These are phyloP conservation scores for Rhagonycha fulva DNA, from an alignment of 2,888 invertebrate genomes.

Conservation along the genomic window DNA sequence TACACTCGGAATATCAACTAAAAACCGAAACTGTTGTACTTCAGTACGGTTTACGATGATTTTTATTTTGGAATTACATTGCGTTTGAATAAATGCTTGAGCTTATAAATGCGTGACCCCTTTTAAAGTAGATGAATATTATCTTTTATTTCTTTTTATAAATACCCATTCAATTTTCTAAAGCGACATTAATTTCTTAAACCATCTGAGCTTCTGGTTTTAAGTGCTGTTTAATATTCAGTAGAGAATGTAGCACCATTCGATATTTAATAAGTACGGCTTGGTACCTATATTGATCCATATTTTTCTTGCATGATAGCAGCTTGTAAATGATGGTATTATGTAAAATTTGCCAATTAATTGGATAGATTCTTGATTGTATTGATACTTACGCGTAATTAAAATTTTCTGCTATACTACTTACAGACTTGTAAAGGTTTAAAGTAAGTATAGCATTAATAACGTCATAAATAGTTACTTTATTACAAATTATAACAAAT, in stretches of 20 bases:
- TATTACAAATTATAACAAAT: background rate
- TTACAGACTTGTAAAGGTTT: background rate
- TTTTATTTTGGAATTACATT: background rate
- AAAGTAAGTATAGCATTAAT: background rate
- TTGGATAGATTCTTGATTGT: background rate
- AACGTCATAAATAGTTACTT: background rate
- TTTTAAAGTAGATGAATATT: background rate
- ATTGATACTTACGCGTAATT: background rate
- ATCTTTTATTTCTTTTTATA: background rate
- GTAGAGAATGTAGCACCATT: background rate
- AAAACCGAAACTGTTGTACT: background rate
- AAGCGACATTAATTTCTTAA: background rate
- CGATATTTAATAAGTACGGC: background rate
- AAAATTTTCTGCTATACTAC: background rate
- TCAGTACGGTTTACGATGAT: background rate
- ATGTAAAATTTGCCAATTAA: background rate
- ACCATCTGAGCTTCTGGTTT: slow-evolving; percentile 2
- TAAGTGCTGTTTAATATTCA: slow-evolving; percentile 3
- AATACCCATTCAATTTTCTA: slow-evolving; percentile 1
- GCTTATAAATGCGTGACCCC: slow-evolving; percentile 2
- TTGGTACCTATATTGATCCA: background rate
- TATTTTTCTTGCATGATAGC: background rate
- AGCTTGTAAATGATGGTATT: background rate
- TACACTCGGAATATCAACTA: background rate
- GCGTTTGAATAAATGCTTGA: background rate